A percentile compares a stretch with the other conserved stretches of the same genome.
These are phyloP conservation scores for Epistrophe grossulariae DNA, from an alignment of 2,888 invertebrate genomes.

Conservation along the genomic window DNA sequence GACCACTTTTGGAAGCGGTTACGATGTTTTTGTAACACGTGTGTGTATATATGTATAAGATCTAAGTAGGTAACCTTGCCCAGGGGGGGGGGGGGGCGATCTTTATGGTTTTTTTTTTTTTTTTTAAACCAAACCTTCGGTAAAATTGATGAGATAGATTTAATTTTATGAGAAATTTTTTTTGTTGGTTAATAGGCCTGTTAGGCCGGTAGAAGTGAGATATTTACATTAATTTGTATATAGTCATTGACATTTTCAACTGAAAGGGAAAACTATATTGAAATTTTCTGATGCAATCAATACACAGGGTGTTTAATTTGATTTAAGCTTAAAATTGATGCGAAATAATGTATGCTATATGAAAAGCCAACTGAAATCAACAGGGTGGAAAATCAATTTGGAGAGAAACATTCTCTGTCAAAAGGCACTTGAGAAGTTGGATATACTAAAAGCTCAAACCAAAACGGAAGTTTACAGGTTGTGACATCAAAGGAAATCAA, in stretches of 20 bases:
- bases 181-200: conserved; percentile 25
- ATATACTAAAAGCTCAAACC: too few relatives aligned
- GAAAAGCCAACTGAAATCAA: too few relatives aligned
- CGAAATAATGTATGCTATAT: too few relatives aligned
- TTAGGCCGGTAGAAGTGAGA: neutral
- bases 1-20: neutral
- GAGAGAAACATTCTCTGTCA: too few relatives aligned
- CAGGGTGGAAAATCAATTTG: too few relatives aligned
- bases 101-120: conserved; percentile 18
- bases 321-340: too few relatives aligned
- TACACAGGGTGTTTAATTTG: neutral
- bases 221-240: conserved; percentile 20
- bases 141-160: neutral
- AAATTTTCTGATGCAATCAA: conserved; percentile 6
- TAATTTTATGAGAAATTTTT: neutral
- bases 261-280: conserved; percentile 18
- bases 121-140: neutral
- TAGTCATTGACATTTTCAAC: neutral
- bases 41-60: conserved; percentile 23
- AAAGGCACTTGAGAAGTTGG: too few relatives aligned
- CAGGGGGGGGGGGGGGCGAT: conserved; percentile 18
- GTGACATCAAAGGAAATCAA: too few relatives aligned
- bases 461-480: too few relatives aligned
- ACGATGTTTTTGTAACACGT: conserved; percentile 23
- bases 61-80: conserved; percentile 54